phyloP scores from a whole-genome alignment of 2,797 vertebrate genomes.

The Pampus argenteus region DNA sequence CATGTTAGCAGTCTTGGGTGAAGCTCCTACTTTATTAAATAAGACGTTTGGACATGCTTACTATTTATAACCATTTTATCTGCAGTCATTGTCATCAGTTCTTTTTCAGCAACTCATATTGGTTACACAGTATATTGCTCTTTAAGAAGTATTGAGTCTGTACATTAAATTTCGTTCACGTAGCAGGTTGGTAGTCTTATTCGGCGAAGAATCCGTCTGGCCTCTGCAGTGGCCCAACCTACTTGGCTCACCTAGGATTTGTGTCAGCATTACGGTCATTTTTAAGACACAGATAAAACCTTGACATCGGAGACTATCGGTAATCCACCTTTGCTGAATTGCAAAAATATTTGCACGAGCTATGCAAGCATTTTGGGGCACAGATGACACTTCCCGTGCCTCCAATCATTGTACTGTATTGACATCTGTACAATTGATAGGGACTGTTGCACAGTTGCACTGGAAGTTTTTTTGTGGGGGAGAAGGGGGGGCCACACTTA shows the following conservation, averaged over 20 bases:
- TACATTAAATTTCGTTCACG: conserved; percentile 26
- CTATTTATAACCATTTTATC: conserved; percentile 44
- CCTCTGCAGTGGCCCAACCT: conserved; percentile 51
- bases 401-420: conserved; percentile 42
- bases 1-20: conserved; percentile 45
- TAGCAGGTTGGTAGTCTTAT: conserved; percentile 25
- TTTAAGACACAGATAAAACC: conserved; percentile 61
- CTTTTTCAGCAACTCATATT: conserved; percentile 50
- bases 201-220: conserved; percentile 31
- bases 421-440: conserved; percentile 26
- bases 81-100: conserved; percentile 34
- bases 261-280: conserved; percentile 72
- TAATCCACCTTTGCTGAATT: conserved; percentile 74
- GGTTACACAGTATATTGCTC: conserved; percentile 26
- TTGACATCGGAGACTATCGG: conserved; percentile 57
- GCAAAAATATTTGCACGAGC: conserved; percentile 60
- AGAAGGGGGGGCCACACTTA: conserved; percentile 45
- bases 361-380: conserved; percentile 59
- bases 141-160: conserved; percentile 10
- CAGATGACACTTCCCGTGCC: conserved; percentile 62
- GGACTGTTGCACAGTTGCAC: neutral
- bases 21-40: conserved; percentile 41
- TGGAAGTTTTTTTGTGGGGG: conserved; percentile 30
- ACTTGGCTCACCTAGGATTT: conserved; percentile 37
- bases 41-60: conserved; percentile 28